Evolutionary conservation across 2,113 vertebrate species (phyloP).

Genomic region (Rattus norvegicus): GRCr8 NC_086033.1:40028001-40028500

Average conservation of each 20-base stretch:
- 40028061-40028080: slow-evolving; percentile 39
- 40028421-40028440: not conserved
- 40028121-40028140: slow-evolving; percentile 33
- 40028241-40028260: not conserved
- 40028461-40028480: not conserved
- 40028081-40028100: slow-evolving; percentile 51
- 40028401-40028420: no score
- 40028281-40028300: not conserved
- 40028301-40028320: not conserved
- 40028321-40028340: not conserved
- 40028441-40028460: not conserved
- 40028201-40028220: not conserved
- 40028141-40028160: not conserved
- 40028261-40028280: not conserved
- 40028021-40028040: slow-evolving; percentile 11
- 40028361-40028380: slow-evolving; percentile 40
- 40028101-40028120: slow-evolving; percentile 44
- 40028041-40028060: slow-evolving; percentile 45
- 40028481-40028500: not conserved
- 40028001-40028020: slow-evolving; percentile 38
- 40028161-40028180: not conserved
- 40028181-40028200: slow-evolving; percentile 6
- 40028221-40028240: not conserved
- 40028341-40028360: not conserved
- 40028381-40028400: not conserved